These are phyloP conservation scores for Halocynthia aurantium DNA, from an alignment of 23 tunicate genomes.

Conservation along the genomic window DNA sequence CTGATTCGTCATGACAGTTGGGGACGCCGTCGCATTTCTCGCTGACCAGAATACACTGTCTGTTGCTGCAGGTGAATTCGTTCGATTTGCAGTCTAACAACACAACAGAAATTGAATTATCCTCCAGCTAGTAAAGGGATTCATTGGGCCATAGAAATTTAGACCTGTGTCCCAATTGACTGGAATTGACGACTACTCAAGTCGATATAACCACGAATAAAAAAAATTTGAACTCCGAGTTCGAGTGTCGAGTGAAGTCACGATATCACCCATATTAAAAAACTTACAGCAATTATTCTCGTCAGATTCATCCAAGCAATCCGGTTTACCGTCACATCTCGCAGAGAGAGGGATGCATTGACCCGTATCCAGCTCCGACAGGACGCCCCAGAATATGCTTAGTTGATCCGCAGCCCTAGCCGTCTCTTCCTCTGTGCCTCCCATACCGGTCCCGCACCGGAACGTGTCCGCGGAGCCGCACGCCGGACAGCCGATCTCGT, in stretches of 20 bases:
- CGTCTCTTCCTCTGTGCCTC: conserved; percentile 2
- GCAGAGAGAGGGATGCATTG: conserved; percentile 21
- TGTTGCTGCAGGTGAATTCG: too few species aligned
- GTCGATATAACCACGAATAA: too few species aligned
- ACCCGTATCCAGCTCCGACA: not conserved
- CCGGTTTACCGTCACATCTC: conserved; percentile 34
- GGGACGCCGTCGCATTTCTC: conserved; percentile 7
- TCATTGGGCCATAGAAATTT: too few species aligned
- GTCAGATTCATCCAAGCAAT: conserved; percentile 40
- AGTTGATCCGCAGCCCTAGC: not conserved
- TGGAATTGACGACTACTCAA: too few species aligned
- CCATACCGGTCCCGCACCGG: conserved; percentile 30
- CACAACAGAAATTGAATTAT: too few species aligned
- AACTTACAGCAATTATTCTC: conserved; percentile 48
- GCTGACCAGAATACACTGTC: not conserved
- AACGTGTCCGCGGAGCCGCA: conserved; percentile 34
- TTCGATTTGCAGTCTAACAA: too few species aligned
- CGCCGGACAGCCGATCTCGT: conserved; percentile 55
- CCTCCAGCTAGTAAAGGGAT: too few species aligned
- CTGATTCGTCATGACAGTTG: conserved; percentile 12
- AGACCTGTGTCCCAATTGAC: too few species aligned
- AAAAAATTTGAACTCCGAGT: too few species aligned
- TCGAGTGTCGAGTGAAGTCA: too few species aligned
- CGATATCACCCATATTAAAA: too few species aligned
- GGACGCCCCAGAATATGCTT: not conserved